A percentile compares a stretch with the other conserved stretches of the same genome.
Conservation (phyloP, 2,113 vertebrate genomes). For the Corvus cornix region DNA sequence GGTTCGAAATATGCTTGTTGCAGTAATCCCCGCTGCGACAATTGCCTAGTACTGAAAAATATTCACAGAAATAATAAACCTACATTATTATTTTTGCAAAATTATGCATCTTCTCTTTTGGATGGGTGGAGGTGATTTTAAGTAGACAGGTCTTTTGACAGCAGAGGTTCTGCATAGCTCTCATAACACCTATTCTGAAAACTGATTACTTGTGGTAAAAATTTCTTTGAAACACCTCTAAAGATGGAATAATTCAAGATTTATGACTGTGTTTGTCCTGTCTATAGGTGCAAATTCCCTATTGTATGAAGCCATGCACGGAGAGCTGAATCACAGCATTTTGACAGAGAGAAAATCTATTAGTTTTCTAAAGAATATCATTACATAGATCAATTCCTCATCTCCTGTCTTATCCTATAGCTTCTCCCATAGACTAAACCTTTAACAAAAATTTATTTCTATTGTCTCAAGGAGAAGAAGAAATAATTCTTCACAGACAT, state of each 20-base stretch:
- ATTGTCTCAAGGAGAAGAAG: background rate
- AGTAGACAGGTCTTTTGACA: background rate
- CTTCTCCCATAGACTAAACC: background rate
- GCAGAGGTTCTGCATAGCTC: background rate
- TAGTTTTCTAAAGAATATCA: background rate
- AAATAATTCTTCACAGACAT: background rate
- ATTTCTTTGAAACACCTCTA: background rate
- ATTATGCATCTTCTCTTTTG: background rate
- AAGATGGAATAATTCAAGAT: background rate
- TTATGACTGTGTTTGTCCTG: background rate
- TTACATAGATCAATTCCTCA: background rate
- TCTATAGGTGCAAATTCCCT: background rate
- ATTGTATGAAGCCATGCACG: background rate
- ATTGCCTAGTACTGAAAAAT: background rate
- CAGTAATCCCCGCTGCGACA: too few species aligned
- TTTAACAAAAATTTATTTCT: background rate
- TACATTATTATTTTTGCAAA: background rate
- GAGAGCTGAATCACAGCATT: background rate
- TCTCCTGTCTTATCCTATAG: background rate
- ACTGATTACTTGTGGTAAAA: background rate
- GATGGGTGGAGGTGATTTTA: background rate
- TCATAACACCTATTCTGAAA: background rate
- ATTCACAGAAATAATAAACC: background rate
- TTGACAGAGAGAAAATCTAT: background rate
- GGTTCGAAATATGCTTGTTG: too few species aligned